Base-by-base conservation (phyloP, 2,888 invertebrate species). In the Parasteatoda lunata region DNA sequence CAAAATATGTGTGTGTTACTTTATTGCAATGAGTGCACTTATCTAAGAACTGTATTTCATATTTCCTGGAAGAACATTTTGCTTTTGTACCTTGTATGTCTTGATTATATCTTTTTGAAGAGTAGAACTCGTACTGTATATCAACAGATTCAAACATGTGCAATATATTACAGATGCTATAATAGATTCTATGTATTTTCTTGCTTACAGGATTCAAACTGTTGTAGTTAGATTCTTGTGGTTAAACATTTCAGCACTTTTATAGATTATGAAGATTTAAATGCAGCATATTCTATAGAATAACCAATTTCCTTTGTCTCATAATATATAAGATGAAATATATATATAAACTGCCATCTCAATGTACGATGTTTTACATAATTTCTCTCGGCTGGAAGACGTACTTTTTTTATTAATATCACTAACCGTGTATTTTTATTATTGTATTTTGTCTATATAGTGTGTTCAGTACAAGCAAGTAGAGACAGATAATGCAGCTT, bases 121-220 rank as follows among this genome's bases (percentile, higher is more conserved):
- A 59, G 59, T 59, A 59, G 59, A 59, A 59, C n/a, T 59, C n/a
- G 59, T 59, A n/a, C 59, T 59, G n/a, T 59, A 9, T 59, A 59
- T 9, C 59, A 13, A n/a, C 59, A 59, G 9, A 59, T 13, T 59
- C n/a, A 59, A 59, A 59, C 13, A 59, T 59, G 80, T 80, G 80
- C 80, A 80, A 80, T 80, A 73, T 80, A 80, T 80, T 80, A 73
- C n/a, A 80, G 72, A 65, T 48, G 51, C 72, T 66, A 59, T 79
- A 49, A 49, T 77, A 66, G 30, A 69, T 72, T 72, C 59, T 73
- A 54, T 52, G 59, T n/a, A 79, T 59, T 70, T 71, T 47, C 59
- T 68, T 49, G 49, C 30, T 66, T 15, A 79, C n/a, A n/a, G 30
- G 65, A 47, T 80, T 65, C 72, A 66, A 30, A 66, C 72, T 80